phyloP scores from a whole-genome alignment of 2,113 vertebrate species.

The Istiophorus platypterus region DNA sequence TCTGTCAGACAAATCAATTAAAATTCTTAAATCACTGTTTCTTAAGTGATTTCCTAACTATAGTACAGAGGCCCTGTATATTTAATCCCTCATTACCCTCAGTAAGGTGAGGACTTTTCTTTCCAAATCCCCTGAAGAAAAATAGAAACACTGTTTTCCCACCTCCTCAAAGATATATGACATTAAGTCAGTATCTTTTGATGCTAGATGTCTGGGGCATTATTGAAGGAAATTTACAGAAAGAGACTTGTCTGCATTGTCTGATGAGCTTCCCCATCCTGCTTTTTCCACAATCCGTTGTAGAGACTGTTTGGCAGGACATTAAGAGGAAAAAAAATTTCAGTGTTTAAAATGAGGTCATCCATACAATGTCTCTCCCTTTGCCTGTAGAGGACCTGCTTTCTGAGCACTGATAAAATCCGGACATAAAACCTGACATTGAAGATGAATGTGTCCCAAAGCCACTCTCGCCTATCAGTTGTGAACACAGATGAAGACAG shows the following conservation, averaged over 20 bases:
- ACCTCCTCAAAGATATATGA: constrained; percentile 36
- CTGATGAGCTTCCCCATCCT: constrained; percentile 30
- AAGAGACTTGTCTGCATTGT: constrained; percentile 43
- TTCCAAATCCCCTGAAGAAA: constrained; percentile 14
- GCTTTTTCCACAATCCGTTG: constrained; percentile 16
- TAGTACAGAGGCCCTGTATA: constrained; percentile 3
- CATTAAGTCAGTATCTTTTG: constrained; percentile 20
- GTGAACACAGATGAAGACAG: constrained; percentile 51
- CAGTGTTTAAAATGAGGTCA: constrained; percentile 70
- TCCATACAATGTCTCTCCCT: constrained; percentile 47
- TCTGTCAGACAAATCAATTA: constrained; percentile 36
- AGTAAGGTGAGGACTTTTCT: constrained; percentile 34
- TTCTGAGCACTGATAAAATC: constrained; percentile 70
- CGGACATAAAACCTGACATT: constrained; percentile 67
- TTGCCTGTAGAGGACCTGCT: constrained; percentile 50
- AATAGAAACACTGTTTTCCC: constrained; percentile 6
- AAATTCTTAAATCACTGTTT: constrained; percentile 16
- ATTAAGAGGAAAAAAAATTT: constrained; percentile 28
- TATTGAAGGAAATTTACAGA: constrained; percentile 22
- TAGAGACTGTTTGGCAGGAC: constrained; percentile 17
- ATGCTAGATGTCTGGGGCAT: not conserved
- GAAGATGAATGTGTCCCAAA: constrained; percentile 73
- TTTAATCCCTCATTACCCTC: constrained; percentile 30
- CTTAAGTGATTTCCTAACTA: constrained; percentile 5
- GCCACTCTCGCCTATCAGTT: constrained; percentile 63